Percentiles rank a stretch among this genome's conserved stretches.
These are phyloP conservation scores for Scaptomyza polygonia DNA, from an alignment of 2,888 invertebrate species.

Conservation along the genomic window DNA sequence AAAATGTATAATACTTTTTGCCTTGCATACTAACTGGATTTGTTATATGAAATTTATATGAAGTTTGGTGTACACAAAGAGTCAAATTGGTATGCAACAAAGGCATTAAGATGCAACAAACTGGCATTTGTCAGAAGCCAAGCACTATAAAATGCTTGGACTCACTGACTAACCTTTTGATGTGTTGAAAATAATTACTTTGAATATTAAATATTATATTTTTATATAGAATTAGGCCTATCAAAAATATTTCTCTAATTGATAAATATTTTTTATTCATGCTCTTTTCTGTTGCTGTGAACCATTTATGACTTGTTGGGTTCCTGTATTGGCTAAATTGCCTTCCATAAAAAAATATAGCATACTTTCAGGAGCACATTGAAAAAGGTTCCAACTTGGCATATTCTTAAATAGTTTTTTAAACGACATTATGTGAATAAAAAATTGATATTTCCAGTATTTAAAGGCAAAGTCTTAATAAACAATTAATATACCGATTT, in stretches of 20 bases:
- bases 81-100: constrained; percentile 21
- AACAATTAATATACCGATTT: not conserved
- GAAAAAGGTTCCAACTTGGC: not conserved
- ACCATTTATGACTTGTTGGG: not conserved
- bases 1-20: constrained; percentile 58
- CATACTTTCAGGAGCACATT: not conserved
- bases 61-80: constrained; percentile 18
- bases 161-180: not conserved
- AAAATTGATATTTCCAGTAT: not conserved
- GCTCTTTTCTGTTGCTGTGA: not conserved
- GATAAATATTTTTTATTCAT: not conserved
- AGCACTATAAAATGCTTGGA: not conserved
- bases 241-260: no score
- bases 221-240: not conserved
- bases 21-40: constrained; percentile 62
- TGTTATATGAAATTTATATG: constrained; percentile 64
- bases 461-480: no score
- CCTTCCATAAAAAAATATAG: not conserved
- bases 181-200: not conserved
- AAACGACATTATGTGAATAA: not conserved
- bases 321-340: constrained; percentile 5
- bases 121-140: not conserved
- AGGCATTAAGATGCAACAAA: constrained; percentile 15
- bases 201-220: not conserved
- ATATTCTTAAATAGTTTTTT: not conserved